phyloP scores from a whole-genome alignment of 2,888 invertebrate genomes.

The Cataglyphis albicans region DNA sequence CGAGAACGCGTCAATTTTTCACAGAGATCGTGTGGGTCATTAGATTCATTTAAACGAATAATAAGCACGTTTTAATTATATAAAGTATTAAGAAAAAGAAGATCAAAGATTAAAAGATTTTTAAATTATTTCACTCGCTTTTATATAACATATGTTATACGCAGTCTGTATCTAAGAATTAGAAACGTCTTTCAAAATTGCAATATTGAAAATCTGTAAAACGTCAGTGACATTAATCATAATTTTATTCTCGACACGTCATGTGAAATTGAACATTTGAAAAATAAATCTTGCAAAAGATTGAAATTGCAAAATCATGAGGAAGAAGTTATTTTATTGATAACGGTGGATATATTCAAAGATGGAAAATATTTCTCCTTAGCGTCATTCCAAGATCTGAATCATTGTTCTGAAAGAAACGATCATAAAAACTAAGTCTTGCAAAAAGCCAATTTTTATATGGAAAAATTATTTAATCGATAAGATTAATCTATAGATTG shows the following conservation, averaged over 20 bases:
- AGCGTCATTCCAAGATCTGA: slow-evolving; percentile 3
- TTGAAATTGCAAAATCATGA: background rate
- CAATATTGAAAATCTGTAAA: background rate
- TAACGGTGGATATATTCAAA: background rate
- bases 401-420: background rate
- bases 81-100: background rate
- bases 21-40: background rate
- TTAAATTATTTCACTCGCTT: background rate
- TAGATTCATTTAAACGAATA: background rate
- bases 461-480: slow-evolving; percentile 28
- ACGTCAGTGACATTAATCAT: background rate
- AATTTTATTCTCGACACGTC: background rate
- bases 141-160: background rate
- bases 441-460: background rate
- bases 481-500: background rate
- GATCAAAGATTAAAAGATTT: background rate
- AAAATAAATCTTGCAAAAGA: background rate
- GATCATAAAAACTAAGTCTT: background rate
- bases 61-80: background rate
- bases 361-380: background rate
- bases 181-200: background rate
- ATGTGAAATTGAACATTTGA: background rate
- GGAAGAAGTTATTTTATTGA: slow-evolving; percentile 29
- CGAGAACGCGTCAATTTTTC: slow-evolving; percentile 32
- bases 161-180: background rate